Evolutionary conservation across 2,888 invertebrate genomes (phyloP).

Genomic region (Anthophora plumipes): DNA sequence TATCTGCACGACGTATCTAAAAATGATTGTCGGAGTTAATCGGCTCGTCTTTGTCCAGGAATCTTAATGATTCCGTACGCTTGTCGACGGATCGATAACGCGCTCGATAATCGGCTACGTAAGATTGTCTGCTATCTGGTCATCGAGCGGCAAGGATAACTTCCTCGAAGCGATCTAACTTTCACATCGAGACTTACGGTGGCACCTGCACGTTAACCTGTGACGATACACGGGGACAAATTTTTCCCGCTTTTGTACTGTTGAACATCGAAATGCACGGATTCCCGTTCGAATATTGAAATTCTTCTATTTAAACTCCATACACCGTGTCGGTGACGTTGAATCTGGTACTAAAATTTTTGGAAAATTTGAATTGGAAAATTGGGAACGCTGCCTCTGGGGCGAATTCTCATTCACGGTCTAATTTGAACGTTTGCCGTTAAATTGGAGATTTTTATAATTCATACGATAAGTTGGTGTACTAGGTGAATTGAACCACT

Average conservation of each 20-base stretch:
- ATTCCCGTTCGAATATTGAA: too few relatives aligned
- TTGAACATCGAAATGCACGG: too few relatives aligned
- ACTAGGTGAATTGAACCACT: too few relatives aligned
- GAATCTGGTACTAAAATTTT: neutral
- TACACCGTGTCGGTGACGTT: too few relatives aligned
- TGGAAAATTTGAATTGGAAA: neutral
- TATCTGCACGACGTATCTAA: constrained; percentile 40
- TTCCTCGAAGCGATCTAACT: constrained; percentile 56
- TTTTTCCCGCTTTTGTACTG: too few relatives aligned
- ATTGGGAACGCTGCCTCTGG: too few relatives aligned
- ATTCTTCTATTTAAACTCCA: too few relatives aligned
- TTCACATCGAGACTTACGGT: constrained; percentile 43
- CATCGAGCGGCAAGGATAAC: constrained; percentile 24
- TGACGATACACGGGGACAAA: constrained; percentile 10
- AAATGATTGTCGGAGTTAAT: constrained; percentile 24
- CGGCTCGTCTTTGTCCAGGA: constrained; percentile 33
- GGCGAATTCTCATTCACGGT: too few relatives aligned
- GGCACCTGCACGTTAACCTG: constrained; percentile 50
- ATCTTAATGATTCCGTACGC: constrained; percentile 39
- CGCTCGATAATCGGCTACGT: constrained; percentile 43
- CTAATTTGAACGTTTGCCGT: too few relatives aligned
- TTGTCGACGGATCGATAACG: constrained; percentile 47
- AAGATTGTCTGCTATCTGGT: constrained; percentile 53
- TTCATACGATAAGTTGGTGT: too few relatives aligned
- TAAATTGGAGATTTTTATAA: too few relatives aligned